Conservation (phyloP, 2,797 vertebrate species). For the Limnodromus scolopaceus region DNA sequence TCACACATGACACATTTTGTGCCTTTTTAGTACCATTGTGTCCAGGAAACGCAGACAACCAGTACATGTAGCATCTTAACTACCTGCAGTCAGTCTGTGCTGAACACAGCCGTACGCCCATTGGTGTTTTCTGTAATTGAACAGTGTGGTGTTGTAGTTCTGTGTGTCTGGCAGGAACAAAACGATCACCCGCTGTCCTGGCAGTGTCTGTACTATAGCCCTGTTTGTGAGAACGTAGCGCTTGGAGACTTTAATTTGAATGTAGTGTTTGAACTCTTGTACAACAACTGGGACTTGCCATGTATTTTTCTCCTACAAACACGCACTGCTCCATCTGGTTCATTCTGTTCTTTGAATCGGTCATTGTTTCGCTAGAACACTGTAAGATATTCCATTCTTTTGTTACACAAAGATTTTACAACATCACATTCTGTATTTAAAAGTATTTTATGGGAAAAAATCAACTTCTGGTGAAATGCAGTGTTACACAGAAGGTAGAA, state of each 20-base stretch:
- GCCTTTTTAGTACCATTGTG: neutral
- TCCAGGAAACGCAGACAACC: too few species aligned
- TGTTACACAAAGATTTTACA: neutral
- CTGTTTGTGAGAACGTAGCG: neutral
- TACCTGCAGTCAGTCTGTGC: neutral
- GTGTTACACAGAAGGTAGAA: neutral
- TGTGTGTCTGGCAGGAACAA: neutral
- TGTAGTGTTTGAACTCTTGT: neutral
- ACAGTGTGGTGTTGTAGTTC: fast-evolving
- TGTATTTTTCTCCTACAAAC: neutral
- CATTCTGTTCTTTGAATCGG: neutral
- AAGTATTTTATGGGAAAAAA: neutral
- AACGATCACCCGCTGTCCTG: fast-evolving
- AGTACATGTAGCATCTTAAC: fast-evolving
- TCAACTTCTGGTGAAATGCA: neutral
- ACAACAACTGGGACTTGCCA: fast-evolving
- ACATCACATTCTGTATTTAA: neutral
- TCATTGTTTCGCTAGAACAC: neutral
- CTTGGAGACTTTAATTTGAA: neutral
- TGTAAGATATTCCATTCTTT: neutral
- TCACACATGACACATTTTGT: neutral
- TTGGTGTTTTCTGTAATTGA: too few species aligned
- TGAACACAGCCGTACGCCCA: fast-evolving
- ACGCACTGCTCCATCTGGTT: too few species aligned
- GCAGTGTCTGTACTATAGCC: neutral